These are phyloP conservation scores for Neoaliturus tenellus DNA, from an alignment of 2,888 invertebrate genomes.

Conservation along the genomic window DNA sequence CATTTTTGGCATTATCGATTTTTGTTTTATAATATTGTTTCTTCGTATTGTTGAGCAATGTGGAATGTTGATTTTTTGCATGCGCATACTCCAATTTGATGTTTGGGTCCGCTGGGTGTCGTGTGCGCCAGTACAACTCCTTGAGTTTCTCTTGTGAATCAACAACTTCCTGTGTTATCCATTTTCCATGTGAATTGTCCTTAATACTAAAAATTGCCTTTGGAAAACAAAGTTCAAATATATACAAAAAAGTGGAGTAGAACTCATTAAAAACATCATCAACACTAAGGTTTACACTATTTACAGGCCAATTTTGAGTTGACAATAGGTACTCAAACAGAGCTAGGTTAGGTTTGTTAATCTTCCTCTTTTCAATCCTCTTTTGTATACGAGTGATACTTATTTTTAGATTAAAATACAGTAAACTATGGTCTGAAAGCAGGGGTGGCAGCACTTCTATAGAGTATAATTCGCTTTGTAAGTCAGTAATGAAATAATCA, in stretches of 20 bases:
- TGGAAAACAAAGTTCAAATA: background rate
- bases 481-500: too few relatives aligned
- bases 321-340: too few relatives aligned
- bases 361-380: background rate
- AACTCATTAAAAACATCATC: slow-evolving; percentile 15
- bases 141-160: background rate
- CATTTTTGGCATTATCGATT: background rate
- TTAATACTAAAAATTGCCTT: background rate
- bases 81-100: background rate
- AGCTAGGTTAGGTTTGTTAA: too few relatives aligned
- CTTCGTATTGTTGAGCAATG: background rate
- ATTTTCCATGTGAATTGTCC: background rate
- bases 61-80: background rate
- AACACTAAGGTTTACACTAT: background rate
- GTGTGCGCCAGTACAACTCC: background rate
- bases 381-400: background rate
- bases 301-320: background rate
- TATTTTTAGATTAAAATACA: too few relatives aligned
- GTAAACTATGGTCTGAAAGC: too few relatives aligned
- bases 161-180: background rate
- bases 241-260: background rate
- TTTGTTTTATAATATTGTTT: background rate
- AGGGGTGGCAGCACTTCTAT: too few relatives aligned
- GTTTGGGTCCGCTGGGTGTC: background rate
- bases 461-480: too few relatives aligned